Evolutionary conservation across 2,888 invertebrate genomes (phyloP), one percentile per base, ranked within the genome.

Genomic region (Caenorhabditis angaria): DNA sequence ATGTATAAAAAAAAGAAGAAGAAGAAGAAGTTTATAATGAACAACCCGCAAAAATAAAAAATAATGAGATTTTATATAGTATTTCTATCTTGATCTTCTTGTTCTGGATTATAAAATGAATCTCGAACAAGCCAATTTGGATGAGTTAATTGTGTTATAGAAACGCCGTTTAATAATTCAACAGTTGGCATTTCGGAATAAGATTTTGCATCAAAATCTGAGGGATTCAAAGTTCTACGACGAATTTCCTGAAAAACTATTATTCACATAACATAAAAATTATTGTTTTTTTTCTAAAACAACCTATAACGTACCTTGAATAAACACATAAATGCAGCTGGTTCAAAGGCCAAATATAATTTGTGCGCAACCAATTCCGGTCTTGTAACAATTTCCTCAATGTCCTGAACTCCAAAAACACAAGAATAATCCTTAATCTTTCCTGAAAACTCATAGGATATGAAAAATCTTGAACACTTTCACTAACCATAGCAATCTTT

Each of bases 311-410:
- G 24, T 24, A 74, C 78, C 68, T 80, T 80, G 41, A 80, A 64
- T 28, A 77, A 55, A 50, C 81, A 81, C 69, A 81, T 73, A 47
- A 71, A 76, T 2, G 76, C 77, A 4, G 81, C 81, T 0, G 81
- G 77, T 50, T 81, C 60, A 53, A 64, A 79, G n/a, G 67, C 69
- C 2, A 78, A 50, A 60, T 81, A 81, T 14, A 81, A 56, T 54
- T 81, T 81, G 65, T 81, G 81, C 1, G 78, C 78, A 0, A 81
- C 66, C 2, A 79, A 47, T 32, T 79, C 79, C 10, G 79, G 77
- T 25, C 79, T 56, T 24, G 67, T 76, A 58, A 69, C 55, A 20
- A 78, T 66, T 27, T 69, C 72, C 29, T 76, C 70, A 47, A 78
- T 70, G 47, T 78, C 78, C n/a, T 56, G 69, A 10, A 78, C 74